A percentile compares a stretch with the other conserved stretches of the same genome.
These are phyloP conservation scores for Aurelia sp. DNA, from an alignment of 30 jellyfish, hydroid and myxozoan species.

Conservation along the genomic window DNA sequence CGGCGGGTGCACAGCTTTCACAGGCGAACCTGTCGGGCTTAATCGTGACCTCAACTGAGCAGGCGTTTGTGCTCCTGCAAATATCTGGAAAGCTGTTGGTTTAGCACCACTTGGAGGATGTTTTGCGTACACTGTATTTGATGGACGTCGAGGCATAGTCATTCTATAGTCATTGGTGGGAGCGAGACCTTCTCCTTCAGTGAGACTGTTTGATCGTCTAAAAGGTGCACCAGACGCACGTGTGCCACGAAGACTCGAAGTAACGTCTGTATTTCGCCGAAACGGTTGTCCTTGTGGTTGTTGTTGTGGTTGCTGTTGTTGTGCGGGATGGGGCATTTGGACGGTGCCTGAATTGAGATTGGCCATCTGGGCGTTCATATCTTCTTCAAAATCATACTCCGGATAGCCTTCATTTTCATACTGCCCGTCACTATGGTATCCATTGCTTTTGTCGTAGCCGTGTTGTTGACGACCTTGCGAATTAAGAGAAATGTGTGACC, in stretches of 20 bases:
- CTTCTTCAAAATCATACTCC: constrained; percentile 60
- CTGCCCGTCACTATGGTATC: constrained; percentile 75
- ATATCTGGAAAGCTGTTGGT: constrained; percentile 79
- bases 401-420: constrained; percentile 79
- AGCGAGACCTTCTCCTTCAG: constrained; percentile 67
- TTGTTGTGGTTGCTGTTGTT: constrained; percentile 14
- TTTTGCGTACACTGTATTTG: constrained; percentile 69
- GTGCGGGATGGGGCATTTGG: constrained; percentile 43
- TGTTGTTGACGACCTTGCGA: constrained; percentile 81
- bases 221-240: constrained; percentile 64
- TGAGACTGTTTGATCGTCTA: constrained; percentile 89
- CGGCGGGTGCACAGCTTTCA: constrained; percentile 60
- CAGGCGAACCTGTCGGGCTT: constrained; percentile 93
- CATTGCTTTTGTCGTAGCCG: constrained; percentile 38
- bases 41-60: constrained; percentile 75
- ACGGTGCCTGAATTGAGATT: constrained; percentile 36
- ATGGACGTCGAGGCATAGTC: constrained; percentile 85
- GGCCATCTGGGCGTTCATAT: constrained; percentile 55
- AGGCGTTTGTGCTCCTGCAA: constrained; percentile 74
- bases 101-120: constrained; percentile 59
- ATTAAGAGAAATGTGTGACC: constrained; percentile 88
- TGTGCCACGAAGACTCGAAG: constrained; percentile 92
- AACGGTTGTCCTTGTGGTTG: constrained; percentile 73
- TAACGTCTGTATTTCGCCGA: constrained; percentile 61
- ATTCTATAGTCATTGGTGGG: constrained; percentile 73